Evolutionary conservation across 1,140 invertebrate genomes (phyloP).

Genomic region (Apis cerana): DNA sequence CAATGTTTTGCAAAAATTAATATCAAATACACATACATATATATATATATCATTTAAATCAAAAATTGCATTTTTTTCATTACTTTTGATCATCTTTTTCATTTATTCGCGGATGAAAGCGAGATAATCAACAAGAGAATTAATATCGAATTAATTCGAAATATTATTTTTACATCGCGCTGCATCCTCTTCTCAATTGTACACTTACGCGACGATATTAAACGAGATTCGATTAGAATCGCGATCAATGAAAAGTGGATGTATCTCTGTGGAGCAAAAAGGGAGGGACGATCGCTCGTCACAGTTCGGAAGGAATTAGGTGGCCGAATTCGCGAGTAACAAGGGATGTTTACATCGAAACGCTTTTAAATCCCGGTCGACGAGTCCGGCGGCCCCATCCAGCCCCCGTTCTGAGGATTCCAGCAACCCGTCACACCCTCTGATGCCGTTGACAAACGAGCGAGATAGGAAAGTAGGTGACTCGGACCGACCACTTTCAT

Average conservation of each 20-base stretch:
- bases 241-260: not conserved
- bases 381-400: not conserved
- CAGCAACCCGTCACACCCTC: constrained; percentile 25
- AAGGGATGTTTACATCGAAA: constrained; percentile 71
- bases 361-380: constrained; percentile 70
- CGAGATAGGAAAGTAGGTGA: constrained; percentile 76
- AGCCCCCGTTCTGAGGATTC: constrained; percentile 33
- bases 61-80: no score
- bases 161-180: no score
- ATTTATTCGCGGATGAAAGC: no score
- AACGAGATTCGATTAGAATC: not conserved
- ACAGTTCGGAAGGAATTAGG: constrained; percentile 62
- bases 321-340: constrained; percentile 57
- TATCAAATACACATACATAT: no score
- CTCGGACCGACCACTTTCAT: constrained; percentile 56
- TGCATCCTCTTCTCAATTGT: no score
- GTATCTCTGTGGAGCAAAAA: not conserved
- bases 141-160: no score
- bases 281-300: constrained; percentile 31
- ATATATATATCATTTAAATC: no score
- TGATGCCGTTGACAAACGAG: constrained; percentile 69
- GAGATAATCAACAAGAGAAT: no score
- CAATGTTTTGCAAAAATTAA: no score
- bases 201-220: not conserved
- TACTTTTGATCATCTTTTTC: no score